Percentiles rank a stretch among this genome's conserved stretches.
Conservation (phyloP, 2,888 invertebrate genomes). For the Acanthosepion esculentum region DNA sequence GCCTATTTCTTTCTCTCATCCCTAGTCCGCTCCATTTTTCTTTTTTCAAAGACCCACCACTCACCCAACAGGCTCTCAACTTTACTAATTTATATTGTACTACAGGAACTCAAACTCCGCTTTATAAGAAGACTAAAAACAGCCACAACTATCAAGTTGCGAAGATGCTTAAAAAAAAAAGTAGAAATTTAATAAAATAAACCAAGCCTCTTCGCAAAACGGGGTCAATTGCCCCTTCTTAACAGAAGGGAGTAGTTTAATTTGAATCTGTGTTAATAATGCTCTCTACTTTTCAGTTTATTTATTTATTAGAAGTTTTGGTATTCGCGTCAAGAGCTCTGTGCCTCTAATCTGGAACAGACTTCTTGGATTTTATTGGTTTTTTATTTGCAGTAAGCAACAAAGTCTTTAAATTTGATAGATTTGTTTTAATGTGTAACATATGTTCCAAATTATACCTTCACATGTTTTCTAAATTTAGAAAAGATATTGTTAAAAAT, state of each 20-base stretch:
- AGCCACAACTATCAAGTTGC: background rate
- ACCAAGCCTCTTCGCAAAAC: background rate
- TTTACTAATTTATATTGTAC: background rate
- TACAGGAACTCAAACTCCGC: background rate
- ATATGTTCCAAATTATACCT: background rate
- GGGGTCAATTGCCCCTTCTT: background rate
- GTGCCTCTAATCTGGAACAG: background rate
- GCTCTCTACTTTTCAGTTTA: background rate
- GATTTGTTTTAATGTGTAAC: background rate
- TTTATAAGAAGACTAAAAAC: background rate
- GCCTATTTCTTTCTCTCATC: background rate
- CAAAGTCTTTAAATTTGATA: too few species aligned
- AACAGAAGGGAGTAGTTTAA: slow-evolving; percentile 33
- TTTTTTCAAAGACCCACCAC: background rate
- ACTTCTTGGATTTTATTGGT: background rate
- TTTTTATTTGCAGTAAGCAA: background rate
- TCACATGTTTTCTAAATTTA: too few species aligned
- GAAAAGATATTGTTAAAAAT: too few species aligned
- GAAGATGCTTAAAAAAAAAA: background rate
- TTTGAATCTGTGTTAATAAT: background rate
- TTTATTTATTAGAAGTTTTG: background rate
- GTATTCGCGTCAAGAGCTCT: background rate
- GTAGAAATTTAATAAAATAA: background rate
- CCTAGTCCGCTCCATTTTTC: background rate
- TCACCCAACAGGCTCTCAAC: background rate